Evolutionary conservation across 1,140 invertebrate genomes (phyloP), one percentile per base, ranked within the genome.

Genomic region (Pogonus chalceus): DNA sequence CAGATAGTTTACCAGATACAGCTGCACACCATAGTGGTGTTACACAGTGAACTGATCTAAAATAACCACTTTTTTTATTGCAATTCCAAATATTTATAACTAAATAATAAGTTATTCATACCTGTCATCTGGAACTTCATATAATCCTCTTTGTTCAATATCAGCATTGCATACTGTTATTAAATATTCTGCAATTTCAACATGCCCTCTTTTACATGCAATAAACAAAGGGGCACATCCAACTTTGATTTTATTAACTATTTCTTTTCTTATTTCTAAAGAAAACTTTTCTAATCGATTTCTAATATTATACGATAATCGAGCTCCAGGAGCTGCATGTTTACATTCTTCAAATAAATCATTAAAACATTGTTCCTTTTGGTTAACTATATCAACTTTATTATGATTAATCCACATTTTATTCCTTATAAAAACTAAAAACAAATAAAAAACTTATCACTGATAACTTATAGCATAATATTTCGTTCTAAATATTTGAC

Each of bases 11-110:
- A 14, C 90, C 90, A n/a, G 87, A 85, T 3, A 95, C 91, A 3
- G 91, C 85, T 12, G 91, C 90, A 73, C 88, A 92, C 92, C 90
- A 95, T n/a, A 96, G 70, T 12, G 91, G 90, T 1, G 91, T 91
- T 0, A 92, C 90, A 62, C 77, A 79, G 72, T 93, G 89, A 20
- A 85, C 80, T 24, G 86, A 83, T 59, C 79, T 71, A 56, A 49
- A 59, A 60, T 23, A 37, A 54, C n/a, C n/a, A n/a, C n/a, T n/a
- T n/a, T n/a, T n/a, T n/a, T n/a, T n/a, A 16, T 16, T n/a, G n/a
- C n/a, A n/a, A n/a, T n/a, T n/a, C n/a, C n/a, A n/a, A 20, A 50
- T 23, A 50, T 10, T 3, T 14, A n/a, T 23, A 50, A 50, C 4
- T 22, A 50, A 22, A 50, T 22, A 23, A 50, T 22, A n/a, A n/a